Evolutionary conservation across 2,797 vertebrate species (phyloP).

Genomic region (Simalia tracyae): DNA sequence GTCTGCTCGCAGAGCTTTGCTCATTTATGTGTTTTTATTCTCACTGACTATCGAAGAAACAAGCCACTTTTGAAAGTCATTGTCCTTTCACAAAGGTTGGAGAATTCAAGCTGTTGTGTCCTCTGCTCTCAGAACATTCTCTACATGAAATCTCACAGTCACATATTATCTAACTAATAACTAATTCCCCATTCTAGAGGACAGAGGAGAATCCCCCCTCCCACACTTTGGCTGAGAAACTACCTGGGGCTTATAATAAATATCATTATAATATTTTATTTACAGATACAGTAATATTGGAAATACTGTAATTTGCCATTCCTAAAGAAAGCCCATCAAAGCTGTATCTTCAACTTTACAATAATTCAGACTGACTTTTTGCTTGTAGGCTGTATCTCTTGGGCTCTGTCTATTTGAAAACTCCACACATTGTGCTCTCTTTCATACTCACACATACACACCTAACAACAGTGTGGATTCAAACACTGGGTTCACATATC

Average conservation of each 20-base stretch:
- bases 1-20: not conserved
- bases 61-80: not conserved
- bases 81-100: not conserved
- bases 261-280: not conserved
- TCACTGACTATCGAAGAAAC: not conserved
- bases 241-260: not conserved
- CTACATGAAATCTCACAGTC: not conserved
- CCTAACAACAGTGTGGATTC: not conserved
- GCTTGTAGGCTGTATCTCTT: not conserved
- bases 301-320: not conserved
- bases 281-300: not conserved
- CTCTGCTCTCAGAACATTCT: not conserved
- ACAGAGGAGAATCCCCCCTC: not conserved
- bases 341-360: not conserved
- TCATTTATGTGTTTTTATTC: not conserved
- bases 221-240: not conserved
- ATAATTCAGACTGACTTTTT: not conserved
- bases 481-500: not conserved
- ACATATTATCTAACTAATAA: not conserved
- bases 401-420: not conserved
- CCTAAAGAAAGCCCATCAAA: not conserved
- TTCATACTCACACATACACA: not conserved
- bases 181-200: not conserved
- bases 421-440: not conserved
- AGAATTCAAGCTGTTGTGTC: not conserved